phyloP scores from a whole-genome alignment of 2,113 vertebrate species.

The Stegastes partitus region DNA sequence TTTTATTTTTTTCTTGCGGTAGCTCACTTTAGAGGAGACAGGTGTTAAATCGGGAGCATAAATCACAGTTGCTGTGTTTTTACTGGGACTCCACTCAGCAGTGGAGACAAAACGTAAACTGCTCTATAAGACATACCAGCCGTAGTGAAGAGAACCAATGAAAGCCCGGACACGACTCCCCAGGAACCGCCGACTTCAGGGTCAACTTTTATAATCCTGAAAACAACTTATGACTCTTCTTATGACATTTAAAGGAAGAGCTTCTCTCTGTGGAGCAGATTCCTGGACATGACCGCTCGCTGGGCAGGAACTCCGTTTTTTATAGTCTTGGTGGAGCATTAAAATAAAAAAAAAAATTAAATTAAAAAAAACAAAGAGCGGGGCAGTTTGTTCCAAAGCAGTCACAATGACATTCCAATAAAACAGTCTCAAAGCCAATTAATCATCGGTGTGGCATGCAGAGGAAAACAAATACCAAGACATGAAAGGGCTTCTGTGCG shows the following conservation, averaged over 20 bases:
- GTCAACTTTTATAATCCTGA: constrained; percentile 59
- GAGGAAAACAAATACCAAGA: constrained; percentile 75
- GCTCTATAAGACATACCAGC: constrained; percentile 54
- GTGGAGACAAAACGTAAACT: constrained; percentile 55
- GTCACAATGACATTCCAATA: constrained; percentile 73
- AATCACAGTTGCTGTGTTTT: constrained; percentile 56
- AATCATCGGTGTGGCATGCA: constrained; percentile 78
- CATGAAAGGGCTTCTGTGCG: constrained; percentile 72
- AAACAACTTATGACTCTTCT: constrained; percentile 47
- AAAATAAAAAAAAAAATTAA: constrained; percentile 56
- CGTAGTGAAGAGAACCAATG: constrained; percentile 44
- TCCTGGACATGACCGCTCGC: constrained; percentile 59
- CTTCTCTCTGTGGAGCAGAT: constrained; percentile 47
- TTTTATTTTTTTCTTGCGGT: too few species aligned
- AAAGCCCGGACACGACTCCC: constrained; percentile 40
- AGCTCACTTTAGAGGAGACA: constrained; percentile 14
- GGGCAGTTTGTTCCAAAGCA: constrained; percentile 66
- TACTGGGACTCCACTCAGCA: constrained; percentile 26
- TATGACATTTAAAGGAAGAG: constrained; percentile 58
- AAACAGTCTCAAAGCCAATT: constrained; percentile 79
- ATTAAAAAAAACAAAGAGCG: constrained; percentile 40
- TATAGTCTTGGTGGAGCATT: constrained; percentile 46
- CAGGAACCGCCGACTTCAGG: constrained; percentile 15
- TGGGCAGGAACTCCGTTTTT: constrained; percentile 59
- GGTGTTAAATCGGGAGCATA: constrained; percentile 56